Percentiles rank a stretch among this genome's conserved stretches.
phyloP scores from a whole-genome alignment of 2,888 invertebrate genomes.

The Deilephila porcellus region DNA sequence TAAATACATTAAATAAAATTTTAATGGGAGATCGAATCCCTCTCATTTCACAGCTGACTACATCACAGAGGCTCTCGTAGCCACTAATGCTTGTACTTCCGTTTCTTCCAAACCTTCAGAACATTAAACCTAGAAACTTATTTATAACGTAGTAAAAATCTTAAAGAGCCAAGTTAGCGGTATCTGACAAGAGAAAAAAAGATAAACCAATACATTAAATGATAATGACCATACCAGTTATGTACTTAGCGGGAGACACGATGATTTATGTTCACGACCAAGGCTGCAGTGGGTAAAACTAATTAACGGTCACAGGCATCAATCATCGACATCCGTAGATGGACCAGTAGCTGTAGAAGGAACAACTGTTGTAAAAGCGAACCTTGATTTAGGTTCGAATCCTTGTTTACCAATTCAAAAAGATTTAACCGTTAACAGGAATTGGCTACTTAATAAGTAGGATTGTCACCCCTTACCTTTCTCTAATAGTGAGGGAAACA shows the following conservation, averaged over 20 bases:
- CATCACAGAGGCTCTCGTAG: too few species aligned
- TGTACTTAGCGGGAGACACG: neutral
- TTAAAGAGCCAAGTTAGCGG: neutral
- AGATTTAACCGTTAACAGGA: neutral
- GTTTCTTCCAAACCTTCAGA: too few species aligned
- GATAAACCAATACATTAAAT: neutral
- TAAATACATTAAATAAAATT: too few species aligned
- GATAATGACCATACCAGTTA: slow-evolving; percentile 2
- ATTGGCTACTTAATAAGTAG: neutral
- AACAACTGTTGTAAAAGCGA: too few species aligned
- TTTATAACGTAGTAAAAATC: neutral
- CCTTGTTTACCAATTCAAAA: too few species aligned
- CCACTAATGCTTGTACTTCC: too few species aligned
- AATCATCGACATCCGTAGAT: slow-evolving; percentile 21
- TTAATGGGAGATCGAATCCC: too few species aligned
- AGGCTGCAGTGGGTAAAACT: neutral
- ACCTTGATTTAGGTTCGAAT: too few species aligned
- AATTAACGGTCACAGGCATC: slow-evolving; percentile 8
- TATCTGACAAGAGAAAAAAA: neutral
- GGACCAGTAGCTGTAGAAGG: neutral
- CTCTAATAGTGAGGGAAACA: too few species aligned
- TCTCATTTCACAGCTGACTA: too few species aligned
- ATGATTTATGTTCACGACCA: slow-evolving; percentile 9
- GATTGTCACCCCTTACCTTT: neutral
- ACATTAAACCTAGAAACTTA: too few species aligned